Evolutionary conservation across 2,888 invertebrate species (phyloP).

Genomic region (Zonitis immaculata): DNA sequence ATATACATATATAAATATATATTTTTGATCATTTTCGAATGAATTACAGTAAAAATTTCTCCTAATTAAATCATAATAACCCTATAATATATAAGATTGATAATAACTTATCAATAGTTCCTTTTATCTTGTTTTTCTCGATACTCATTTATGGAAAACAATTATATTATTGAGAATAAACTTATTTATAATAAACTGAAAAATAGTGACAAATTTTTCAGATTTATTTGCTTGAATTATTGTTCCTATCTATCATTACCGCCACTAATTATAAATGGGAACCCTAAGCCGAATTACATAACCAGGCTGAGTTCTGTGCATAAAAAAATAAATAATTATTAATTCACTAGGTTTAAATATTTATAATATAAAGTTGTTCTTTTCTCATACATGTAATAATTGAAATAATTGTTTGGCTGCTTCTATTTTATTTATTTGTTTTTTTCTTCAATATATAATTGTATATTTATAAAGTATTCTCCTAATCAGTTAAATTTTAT

Average conservation of each 20-base stretch:
- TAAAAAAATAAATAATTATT: background rate
- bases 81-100: no score
- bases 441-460: no score
- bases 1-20: no score
- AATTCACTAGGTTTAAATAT: background rate
- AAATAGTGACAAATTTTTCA: background rate
- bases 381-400: background rate
- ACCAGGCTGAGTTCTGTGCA: conserved; percentile 17
- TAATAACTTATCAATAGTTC: background rate
- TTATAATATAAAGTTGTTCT: background rate
- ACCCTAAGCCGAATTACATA: conserved; percentile 10
- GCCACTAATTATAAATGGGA: background rate
- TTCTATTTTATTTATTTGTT: background rate
- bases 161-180: no score
- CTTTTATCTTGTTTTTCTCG: background rate
- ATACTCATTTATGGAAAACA: no score
- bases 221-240: background rate
- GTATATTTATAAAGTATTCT: no score
- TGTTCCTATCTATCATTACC: background rate
- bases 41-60: no score
- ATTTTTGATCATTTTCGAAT: no score
- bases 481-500: conserved; percentile 2
- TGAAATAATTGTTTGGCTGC: conserved; percentile 4
- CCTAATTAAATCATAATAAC: background rate
- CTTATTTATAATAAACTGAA: background rate